These are phyloP conservation scores for Bombus sylvicola DNA, from an alignment of 1,140 invertebrate genomes.

Conservation along the genomic window DNA sequence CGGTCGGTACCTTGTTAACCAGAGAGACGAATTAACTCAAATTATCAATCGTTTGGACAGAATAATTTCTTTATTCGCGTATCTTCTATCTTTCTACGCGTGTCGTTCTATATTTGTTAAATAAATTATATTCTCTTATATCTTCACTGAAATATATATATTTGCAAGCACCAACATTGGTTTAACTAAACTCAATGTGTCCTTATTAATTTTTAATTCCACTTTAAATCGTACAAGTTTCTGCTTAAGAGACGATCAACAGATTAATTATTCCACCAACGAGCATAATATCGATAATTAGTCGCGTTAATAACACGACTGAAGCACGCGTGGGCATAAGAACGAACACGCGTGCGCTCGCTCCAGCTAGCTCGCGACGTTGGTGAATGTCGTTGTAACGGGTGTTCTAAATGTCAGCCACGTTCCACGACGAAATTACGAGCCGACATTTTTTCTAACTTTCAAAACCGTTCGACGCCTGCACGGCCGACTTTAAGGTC, in stretches of 20 bases:
- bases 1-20: too few species aligned
- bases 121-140: background rate
- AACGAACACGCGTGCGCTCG: background rate
- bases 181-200: background rate
- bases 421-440: conserved; percentile 69
- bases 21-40: too few species aligned
- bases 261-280: conserved; percentile 67
- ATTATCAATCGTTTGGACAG: too few species aligned
- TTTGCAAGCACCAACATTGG: background rate
- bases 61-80: too few species aligned
- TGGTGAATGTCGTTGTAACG: conserved; percentile 71
- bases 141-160: background rate
- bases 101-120: background rate
- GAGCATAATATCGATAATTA: conserved; percentile 67
- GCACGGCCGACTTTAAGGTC: conserved; percentile 60
- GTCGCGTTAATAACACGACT: conserved; percentile 63
- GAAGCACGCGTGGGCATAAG: conserved; percentile 29
- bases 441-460: conserved; percentile 57
- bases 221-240: background rate
- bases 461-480: conserved; percentile 59
- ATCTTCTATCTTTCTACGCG: too few species aligned
- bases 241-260: conserved; percentile 22
- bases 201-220: background rate
- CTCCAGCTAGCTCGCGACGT: background rate
- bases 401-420: conserved; percentile 75